Evolutionary conservation across 1,140 invertebrate genomes (phyloP), one percentile per base, ranked within the genome.

Genomic region (Drosophila kohkoa): DNA sequence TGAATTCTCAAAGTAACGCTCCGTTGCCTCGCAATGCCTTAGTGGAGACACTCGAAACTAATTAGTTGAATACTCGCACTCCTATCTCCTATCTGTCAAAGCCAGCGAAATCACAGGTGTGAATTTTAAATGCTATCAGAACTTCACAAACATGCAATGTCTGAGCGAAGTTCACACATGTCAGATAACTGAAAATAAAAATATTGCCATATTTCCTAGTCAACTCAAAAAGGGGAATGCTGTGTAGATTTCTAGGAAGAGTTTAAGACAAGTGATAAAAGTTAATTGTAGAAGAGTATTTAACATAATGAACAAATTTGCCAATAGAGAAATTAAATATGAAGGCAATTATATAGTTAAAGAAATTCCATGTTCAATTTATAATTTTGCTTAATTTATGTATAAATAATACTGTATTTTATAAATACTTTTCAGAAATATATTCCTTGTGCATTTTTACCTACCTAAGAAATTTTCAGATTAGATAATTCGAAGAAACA

Each of bases 1-100:
- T 35, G n/a, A 43, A 52, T 79, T 52, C 32, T 45, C 8, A 25
- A 32, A 49, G 62, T 69, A 60, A 63, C 71, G 70, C 70, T 75
- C 48, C 13, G 62, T n/a, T 75, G 67, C 54, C 28, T 81, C 51
- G 35, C 59, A 64, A 62, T 32, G 74, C 15, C 35, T 20, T 20
- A 60, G 28, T 20, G 57, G 20, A 16, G 7, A 8, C 41, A 30
- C 52, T 25, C 20, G 8, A 54, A 45, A 71, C 68, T 65, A 72
- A 72, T 72, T 72, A 71, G 68, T 64, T 70, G 38, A 63, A 45
- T 32, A 52, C 48, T 15, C 6, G 8, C 11, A 57, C 35, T 41
- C 13, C 28, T 32, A 38, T 8, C 35, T 38, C 2, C 35, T 38
- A 41, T 41, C 65, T 59, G 55, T 41, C 55, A 62, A 45, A 62